Conservation (phyloP, 2,888 invertebrate species). For the Polydrusus cervinus region DNA sequence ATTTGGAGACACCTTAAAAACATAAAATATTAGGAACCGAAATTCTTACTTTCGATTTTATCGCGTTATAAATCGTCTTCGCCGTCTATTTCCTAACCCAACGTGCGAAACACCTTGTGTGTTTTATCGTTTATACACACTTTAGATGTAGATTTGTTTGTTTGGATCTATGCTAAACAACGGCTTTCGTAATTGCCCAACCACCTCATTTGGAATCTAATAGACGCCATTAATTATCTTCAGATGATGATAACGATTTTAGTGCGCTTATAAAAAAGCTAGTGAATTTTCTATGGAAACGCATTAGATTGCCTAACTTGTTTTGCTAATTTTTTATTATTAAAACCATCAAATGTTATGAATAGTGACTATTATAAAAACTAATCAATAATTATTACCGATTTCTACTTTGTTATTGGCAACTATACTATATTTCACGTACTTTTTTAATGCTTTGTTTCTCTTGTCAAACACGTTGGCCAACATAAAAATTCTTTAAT, state of each 20-base stretch:
- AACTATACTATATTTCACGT: no score
- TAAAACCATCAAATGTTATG: no score
- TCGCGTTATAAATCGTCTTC: constrained; percentile 28
- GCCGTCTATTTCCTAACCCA: constrained; percentile 3
- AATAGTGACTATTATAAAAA: no score
- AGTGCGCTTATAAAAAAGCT: neutral
- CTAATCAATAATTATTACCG: no score
- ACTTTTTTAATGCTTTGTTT: no score
- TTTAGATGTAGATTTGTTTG: constrained; percentile 24
- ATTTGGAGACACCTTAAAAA: no score
- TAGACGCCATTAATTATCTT: constrained; percentile 11
- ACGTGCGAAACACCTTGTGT: constrained; percentile 28
- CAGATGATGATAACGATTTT: neutral
- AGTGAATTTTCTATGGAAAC: neutral
- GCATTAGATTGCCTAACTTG: neutral
- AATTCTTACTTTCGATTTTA: constrained; percentile 30
- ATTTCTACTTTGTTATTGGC: no score
- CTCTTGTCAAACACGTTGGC: no score
- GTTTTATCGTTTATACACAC: constrained; percentile 20
- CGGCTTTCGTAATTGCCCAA: constrained; percentile 17
- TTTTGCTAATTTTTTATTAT: neutral
- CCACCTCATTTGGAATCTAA: constrained; percentile 13
- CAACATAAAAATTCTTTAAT: no score
- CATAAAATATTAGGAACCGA: neutral
- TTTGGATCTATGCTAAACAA: constrained; percentile 19